phyloP scores from a whole-genome alignment of 2,888 invertebrate genomes.

The Philereme transversata region DNA sequence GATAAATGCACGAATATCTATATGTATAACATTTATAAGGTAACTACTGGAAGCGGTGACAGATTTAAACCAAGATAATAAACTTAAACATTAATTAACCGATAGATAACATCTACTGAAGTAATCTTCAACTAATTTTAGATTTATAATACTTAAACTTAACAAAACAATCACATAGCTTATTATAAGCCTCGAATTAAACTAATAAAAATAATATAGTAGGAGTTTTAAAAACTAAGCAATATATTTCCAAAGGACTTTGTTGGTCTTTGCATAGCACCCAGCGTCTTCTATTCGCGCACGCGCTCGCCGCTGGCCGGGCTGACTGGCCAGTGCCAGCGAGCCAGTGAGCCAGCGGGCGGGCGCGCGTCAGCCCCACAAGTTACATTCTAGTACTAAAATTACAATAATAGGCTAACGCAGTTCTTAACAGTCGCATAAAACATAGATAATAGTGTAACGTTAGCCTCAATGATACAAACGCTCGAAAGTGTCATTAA shows the following conservation, averaged over 20 bases:
- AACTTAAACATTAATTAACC: not conserved
- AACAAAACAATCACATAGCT: conserved; percentile 23
- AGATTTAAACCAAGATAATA: conserved; percentile 16
- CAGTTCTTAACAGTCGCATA: conserved; percentile 43
- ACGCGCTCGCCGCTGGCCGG: conserved; percentile 9
- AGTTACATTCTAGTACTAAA: conserved; percentile 47
- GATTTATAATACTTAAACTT: conserved; percentile 10
- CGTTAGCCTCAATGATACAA: conserved; percentile 50
- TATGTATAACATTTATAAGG: conserved; percentile 3
- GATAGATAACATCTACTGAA: not conserved
- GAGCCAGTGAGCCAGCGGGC: not conserved
- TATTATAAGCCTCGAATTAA: not conserved
- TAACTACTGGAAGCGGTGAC: conserved; percentile 34
- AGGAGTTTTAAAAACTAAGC: conserved; percentile 36
- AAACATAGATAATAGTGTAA: conserved; percentile 44
- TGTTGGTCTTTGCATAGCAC: conserved; percentile 77
- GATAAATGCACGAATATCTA: conserved; percentile 18
- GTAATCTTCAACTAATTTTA: conserved; percentile 4
- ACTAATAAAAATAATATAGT: conserved; percentile 17
- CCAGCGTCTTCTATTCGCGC: conserved; percentile 44
- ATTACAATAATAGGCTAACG: conserved; percentile 49
- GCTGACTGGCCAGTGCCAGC: conserved; percentile 6
- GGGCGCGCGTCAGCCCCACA: conserved; percentile 39
- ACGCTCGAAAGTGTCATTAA: conserved; percentile 46
- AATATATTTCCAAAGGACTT: conserved; percentile 49